A percentile compares a stretch with the other conserved stretches of the same genome.
phyloP scores from a whole-genome alignment of 2,113 vertebrate species.

The Natator depressus region DNA sequence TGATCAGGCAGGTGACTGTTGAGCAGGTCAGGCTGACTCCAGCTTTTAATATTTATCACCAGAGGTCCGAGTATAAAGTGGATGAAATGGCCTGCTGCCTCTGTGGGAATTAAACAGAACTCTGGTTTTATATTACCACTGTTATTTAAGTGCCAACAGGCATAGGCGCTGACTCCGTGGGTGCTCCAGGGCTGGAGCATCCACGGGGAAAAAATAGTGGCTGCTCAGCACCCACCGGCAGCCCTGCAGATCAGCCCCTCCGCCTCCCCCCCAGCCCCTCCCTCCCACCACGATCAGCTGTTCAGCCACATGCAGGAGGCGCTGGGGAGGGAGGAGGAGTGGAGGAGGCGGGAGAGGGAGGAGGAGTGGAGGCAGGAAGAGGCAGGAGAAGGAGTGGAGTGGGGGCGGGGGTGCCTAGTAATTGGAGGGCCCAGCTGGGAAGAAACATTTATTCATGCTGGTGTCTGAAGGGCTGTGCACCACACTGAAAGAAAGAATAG shows the following conservation, averaged over 20 bases:
- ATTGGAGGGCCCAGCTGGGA: background rate
- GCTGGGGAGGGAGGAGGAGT: no score
- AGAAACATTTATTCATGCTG: background rate
- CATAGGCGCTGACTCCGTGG: no score
- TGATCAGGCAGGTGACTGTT: background rate
- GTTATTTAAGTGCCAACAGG: background rate
- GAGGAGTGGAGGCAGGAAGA: no score
- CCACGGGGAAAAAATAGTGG: no score
- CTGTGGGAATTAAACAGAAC: background rate
- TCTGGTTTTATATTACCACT: background rate
- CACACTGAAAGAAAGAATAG: background rate
- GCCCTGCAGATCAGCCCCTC: no score
- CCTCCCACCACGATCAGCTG: no score
- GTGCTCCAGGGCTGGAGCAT: no score
- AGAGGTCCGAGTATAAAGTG: background rate
- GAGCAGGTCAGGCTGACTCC: background rate
- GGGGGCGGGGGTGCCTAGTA: background rate
- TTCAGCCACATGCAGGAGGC: no score
- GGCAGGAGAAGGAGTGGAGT: no score
- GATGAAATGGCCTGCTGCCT: background rate
- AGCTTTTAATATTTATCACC: background rate
- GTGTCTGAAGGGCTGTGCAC: background rate
- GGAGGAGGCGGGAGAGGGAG: fast-evolving
- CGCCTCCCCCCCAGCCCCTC: no score
- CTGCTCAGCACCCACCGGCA: no score